phyloP scores from a whole-genome alignment of 2,797 vertebrate genomes.

The Chaetodon trifasciatus region DNA sequence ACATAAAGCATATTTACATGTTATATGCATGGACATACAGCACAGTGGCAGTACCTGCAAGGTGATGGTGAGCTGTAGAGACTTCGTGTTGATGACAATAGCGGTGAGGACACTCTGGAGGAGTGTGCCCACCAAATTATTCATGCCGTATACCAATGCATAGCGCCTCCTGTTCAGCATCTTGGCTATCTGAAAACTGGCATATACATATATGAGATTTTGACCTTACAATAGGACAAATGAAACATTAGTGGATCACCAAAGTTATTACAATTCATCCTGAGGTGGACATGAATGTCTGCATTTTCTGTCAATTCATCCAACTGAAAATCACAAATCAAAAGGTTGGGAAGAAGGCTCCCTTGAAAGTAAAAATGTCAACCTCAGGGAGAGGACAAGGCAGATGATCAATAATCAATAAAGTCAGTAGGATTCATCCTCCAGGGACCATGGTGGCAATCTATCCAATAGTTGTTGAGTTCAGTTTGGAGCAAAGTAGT shows the following conservation, averaged over 20 bases:
- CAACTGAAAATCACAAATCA: not conserved
- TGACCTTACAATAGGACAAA: not conserved
- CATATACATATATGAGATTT: conserved; percentile 6
- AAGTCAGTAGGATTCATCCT: not conserved
- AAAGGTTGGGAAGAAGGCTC: not conserved
- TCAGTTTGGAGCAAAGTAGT: not conserved
- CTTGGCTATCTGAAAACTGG: conserved; percentile 89
- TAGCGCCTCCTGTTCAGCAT: conserved; percentile 86
- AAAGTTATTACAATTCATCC: not conserved
- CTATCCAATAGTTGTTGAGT: not conserved
- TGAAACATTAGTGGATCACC: not conserved
- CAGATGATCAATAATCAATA: not conserved
- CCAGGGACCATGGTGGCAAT: too few relatives aligned
- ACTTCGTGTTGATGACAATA: conserved; percentile 82
- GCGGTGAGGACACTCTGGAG: conserved; percentile 88
- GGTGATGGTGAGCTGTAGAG: conserved; percentile 81
- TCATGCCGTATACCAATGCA: conserved; percentile 88
- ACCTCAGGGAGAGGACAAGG: not conserved
- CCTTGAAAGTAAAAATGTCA: not conserved
- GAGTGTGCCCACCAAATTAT: conserved; percentile 84
- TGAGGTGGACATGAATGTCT: not conserved
- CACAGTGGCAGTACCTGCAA: conserved; percentile 80
- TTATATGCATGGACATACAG: not conserved
- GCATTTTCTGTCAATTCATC: not conserved
- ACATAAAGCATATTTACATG: not conserved